These are phyloP conservation scores for Muschampia plurimacula DNA, from an alignment of 2,888 invertebrate species.

Conservation along the genomic window DNA sequence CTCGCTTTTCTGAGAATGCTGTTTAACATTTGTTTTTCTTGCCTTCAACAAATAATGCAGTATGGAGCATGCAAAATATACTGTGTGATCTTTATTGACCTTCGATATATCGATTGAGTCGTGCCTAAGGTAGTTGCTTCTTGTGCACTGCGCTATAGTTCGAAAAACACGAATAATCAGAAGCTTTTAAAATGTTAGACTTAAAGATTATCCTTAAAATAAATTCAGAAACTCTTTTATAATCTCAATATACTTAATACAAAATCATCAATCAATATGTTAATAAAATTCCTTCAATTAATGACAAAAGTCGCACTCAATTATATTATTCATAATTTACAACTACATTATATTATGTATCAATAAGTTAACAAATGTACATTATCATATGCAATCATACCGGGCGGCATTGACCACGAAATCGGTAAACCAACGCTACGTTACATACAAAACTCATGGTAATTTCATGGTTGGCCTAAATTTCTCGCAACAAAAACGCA, in stretches of 20 bases:
- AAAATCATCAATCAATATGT: not conserved
- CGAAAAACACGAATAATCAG: slow-evolving; percentile 53
- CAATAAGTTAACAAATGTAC: slow-evolving; percentile 55
- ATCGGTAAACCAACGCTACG: slow-evolving; percentile 51
- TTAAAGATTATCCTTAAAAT: not conserved
- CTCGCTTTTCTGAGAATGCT: slow-evolving; percentile 69
- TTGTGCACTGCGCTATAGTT: slow-evolving; percentile 55
- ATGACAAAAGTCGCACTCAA: not conserved
- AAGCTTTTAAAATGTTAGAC: not conserved
- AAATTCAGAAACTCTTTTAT: not conserved
- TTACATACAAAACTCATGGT: slow-evolving; percentile 63
- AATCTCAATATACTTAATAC: not conserved
- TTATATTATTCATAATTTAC: not conserved
- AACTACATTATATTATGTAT: slow-evolving; percentile 8
- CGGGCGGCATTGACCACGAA: slow-evolving; percentile 70
- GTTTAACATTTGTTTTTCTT: slow-evolving; percentile 60
- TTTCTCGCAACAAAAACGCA: not conserved
- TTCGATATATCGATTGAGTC: slow-evolving; percentile 51
- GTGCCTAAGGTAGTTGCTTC: slow-evolving; percentile 55
- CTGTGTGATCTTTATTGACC: slow-evolving; percentile 55
- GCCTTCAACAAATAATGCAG: slow-evolving; percentile 49
- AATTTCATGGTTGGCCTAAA: slow-evolving; percentile 62
- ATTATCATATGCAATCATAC: slow-evolving; percentile 65
- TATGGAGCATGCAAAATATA: slow-evolving; percentile 56
- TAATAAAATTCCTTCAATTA: not conserved